Percentiles rank a stretch among this genome's conserved stretches.
Evolutionary conservation across 1,140 invertebrate genomes (phyloP).

Genomic region (Macrosteles quadrilineatus): DNA sequence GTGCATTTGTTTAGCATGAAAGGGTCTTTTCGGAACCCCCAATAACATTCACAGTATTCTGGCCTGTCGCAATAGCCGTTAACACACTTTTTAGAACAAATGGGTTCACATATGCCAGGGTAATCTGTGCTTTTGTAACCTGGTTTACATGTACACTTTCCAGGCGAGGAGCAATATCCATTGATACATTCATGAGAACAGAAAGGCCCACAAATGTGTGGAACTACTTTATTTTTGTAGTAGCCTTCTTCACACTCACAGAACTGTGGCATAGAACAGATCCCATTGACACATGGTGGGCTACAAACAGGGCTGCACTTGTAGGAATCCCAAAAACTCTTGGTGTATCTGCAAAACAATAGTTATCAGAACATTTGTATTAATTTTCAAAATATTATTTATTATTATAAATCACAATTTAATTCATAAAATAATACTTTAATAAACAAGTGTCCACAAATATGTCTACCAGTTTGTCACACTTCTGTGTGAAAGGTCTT

Average conservation of each 20-base stretch:
- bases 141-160: background rate
- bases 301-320: slow-evolving; percentile 1
- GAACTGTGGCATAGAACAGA: background rate
- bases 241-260: background rate
- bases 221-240: background rate
- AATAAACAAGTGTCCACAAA: too few species aligned
- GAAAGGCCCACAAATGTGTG: background rate
- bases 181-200: background rate
- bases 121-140: background rate
- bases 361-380: too few species aligned
- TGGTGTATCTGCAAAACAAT: background rate
- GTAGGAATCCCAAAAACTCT: slow-evolving; percentile 1
- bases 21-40: background rate
- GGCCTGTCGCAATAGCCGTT: background rate
- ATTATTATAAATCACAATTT: too few species aligned
- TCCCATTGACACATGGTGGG: background rate
- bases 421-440: too few species aligned
- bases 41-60: background rate
- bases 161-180: background rate
- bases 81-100: background rate
- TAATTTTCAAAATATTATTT: too few species aligned
- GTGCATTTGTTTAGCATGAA: background rate
- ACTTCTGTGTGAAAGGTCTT: too few species aligned
- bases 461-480: too few species aligned
- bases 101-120: background rate